Percentiles rank a stretch among this genome's conserved stretches.
phyloP scores from a whole-genome alignment of 2,888 invertebrate genomes.

The Oxystoma pomonae region DNA sequence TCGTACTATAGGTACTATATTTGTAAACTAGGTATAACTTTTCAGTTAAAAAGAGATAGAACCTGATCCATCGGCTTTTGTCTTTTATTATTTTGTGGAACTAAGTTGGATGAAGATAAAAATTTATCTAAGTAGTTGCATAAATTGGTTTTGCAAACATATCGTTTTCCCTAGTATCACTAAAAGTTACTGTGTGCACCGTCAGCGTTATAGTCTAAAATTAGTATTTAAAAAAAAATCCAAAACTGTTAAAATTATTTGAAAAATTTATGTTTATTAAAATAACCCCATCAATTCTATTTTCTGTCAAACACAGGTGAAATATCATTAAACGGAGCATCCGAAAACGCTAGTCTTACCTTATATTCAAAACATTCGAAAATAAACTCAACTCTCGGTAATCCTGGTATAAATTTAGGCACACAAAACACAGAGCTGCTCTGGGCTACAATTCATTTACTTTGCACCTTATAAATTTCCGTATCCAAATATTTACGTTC shows the following conservation, averaged over 20 bases:
- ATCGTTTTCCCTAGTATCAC: no score
- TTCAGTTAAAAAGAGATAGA: no score
- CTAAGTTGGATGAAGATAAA: no score
- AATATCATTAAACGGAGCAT: not conserved
- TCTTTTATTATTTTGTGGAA: no score
- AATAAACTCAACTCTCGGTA: not conserved
- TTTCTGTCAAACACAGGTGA: not conserved
- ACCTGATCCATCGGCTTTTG: no score
- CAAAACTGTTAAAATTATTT: not conserved
- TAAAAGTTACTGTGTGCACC: no score
- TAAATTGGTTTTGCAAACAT: no score
- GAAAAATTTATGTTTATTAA: not conserved
- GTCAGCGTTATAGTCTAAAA: no score
- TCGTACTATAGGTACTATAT: no score
- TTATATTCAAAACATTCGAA: not conserved
- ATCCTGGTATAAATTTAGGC: not conserved
- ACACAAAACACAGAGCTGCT: not conserved
- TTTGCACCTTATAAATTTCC: slow-evolving; percentile 23
- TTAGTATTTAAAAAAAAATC: no score
- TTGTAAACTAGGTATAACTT: no score
- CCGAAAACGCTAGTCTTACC: not conserved
- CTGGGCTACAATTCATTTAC: slow-evolving; percentile 20
- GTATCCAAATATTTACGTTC: slow-evolving; percentile 23
- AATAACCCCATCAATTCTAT: not conserved
- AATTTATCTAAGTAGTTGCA: no score